Evolutionary conservation across 2,888 invertebrate species (phyloP).

Genomic region (Melipona bicolor): DNA sequence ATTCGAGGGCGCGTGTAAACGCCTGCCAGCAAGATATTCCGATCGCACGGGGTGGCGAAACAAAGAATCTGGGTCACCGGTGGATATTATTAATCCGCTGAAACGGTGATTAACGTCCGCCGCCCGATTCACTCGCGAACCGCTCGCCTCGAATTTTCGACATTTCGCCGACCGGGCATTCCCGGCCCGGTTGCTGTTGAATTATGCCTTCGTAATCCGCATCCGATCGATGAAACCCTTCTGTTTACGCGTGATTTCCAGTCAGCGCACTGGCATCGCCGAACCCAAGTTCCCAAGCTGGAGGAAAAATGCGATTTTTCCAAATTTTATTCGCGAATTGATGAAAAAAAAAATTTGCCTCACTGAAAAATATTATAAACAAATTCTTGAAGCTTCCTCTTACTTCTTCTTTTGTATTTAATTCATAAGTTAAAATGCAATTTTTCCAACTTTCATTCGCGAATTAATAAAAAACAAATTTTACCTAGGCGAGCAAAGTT

Average conservation of each 20-base stretch:
- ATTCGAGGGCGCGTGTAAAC: constrained; percentile 25
- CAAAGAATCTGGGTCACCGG: constrained; percentile 62
- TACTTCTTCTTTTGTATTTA: too few species aligned
- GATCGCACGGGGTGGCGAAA: constrained; percentile 16
- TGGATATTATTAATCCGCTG: constrained; percentile 62
- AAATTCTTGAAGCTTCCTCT: too few species aligned
- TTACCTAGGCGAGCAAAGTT: too few species aligned
- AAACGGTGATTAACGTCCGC: constrained; percentile 58
- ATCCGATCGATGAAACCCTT: constrained; percentile 36
- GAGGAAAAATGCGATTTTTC: background rate
- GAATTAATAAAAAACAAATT: too few species aligned
- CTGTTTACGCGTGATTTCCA: constrained; percentile 38
- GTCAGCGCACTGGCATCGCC: background rate
- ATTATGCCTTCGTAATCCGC: constrained; percentile 35
- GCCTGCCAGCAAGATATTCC: constrained; percentile 31
- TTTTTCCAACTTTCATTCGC: background rate
- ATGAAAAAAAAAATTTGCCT: too few species aligned
- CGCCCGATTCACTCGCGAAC: constrained; percentile 44
- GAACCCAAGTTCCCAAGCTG: background rate
- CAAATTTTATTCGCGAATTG: background rate
- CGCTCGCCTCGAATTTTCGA: constrained; percentile 44
- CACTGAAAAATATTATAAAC: too few species aligned
- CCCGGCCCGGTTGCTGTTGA: constrained; percentile 32
- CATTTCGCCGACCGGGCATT: constrained; percentile 42
- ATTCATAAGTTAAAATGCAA: too few species aligned